Evolutionary conservation across 2,797 vertebrate genomes (phyloP), one percentile per base, ranked within the genome.

Genomic region (Malacoctenus gilli): DNA sequence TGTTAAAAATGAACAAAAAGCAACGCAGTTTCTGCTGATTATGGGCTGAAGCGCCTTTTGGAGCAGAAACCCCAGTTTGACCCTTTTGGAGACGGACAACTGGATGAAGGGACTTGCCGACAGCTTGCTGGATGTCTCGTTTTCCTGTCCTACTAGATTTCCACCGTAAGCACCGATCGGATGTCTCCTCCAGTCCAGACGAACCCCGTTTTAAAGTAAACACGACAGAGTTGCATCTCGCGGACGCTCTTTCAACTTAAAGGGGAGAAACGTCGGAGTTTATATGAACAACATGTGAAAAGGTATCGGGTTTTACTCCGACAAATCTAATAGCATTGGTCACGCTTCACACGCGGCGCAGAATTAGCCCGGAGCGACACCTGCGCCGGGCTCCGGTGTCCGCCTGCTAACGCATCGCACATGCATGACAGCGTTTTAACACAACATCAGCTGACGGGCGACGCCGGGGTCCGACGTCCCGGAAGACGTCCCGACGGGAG

Each of bases 351-450:
- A 52, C 34, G 0, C 8, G 0, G 59, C 30, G 46, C 12, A 7
- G 7, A 41, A 51, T 68, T 15, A 54, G 64, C 81, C 81, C 16
- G 23, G 1, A 66, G 76, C 64, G 1, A 40, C 40, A 59, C 58
- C 56, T 56, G 48, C 23, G 51, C 54, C 10, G 11, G 32, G 56
- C 62, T 68, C 50, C 23, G 8, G 57, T 75, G 55, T 76, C 65
- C 14, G 12, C 43, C 18, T 1, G 0, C 55, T 80, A 82, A 85
- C 62, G 28, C 47, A 16, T 43, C 8, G 2, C 76, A 85, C 28
- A 20, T 77, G 66, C 58, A 43, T 50, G 31, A 52, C 32, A 18
- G 22, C 11, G 25, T 55, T 66, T n/a, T 56, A 41, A 70, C 71
- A 75, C 69, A 66, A 42, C 12, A 63, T 55, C 23, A 32, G 14